phyloP scores from a whole-genome alignment of 2,888 invertebrate genomes.

The Asteroscopus sphinx region DNA sequence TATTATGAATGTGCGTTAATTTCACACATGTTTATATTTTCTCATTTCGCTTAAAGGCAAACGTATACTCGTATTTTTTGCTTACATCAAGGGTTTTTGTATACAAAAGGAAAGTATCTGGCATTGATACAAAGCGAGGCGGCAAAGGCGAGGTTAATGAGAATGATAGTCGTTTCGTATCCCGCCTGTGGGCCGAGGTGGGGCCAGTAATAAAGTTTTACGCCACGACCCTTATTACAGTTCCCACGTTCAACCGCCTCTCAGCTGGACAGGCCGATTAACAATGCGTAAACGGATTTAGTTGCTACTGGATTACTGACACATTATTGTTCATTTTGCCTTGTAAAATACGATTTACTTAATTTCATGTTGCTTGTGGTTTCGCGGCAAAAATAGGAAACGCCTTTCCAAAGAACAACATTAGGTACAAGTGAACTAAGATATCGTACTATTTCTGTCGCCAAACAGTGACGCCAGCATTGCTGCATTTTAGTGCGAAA shows the following conservation, averaged over 20 bases:
- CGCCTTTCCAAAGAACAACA: no score
- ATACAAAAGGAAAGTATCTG: slow-evolving; percentile 70
- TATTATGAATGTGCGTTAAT: no score
- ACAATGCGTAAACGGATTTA: slow-evolving; percentile 83
- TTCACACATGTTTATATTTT: not conserved
- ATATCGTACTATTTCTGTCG: no score
- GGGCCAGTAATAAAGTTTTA: slow-evolving; percentile 83
- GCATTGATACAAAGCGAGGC: slow-evolving; percentile 74
- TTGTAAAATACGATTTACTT: slow-evolving; percentile 14
- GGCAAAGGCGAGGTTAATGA: slow-evolving; percentile 82
- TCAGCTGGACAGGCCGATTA: slow-evolving; percentile 77
- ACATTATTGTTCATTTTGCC: slow-evolving; percentile 43
- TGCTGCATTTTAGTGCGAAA: no score
- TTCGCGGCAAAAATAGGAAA: no score
- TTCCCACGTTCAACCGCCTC: slow-evolving; percentile 72
- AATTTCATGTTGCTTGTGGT: no score
- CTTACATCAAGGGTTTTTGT: slow-evolving; percentile 48
- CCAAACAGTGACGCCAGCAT: no score
- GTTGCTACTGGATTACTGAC: slow-evolving; percentile 57
- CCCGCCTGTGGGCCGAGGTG: slow-evolving; percentile 75
- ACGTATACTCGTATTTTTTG: slow-evolving; percentile 34
- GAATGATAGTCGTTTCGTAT: slow-evolving; percentile 81
- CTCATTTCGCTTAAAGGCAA: slow-evolving; percentile 8
- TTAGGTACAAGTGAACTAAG: no score
- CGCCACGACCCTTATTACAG: slow-evolving; percentile 80